Evolutionary conservation across 2,113 vertebrate genomes (phyloP).

Genomic region (Xenopus laevis): DNA sequence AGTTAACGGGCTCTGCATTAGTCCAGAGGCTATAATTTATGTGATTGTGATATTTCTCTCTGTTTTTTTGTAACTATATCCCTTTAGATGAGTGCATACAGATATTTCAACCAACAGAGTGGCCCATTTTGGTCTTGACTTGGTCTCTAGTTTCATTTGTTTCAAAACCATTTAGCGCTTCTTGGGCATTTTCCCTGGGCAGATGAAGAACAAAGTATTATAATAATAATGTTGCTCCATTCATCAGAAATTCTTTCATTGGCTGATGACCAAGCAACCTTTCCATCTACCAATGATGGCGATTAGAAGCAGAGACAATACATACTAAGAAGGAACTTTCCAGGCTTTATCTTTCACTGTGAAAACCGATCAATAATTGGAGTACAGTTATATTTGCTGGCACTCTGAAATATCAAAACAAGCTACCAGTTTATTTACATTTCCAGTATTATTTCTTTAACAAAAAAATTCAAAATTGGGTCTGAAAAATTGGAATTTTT

Average conservation of each 20-base stretch:
- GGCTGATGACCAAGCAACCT: too few species aligned
- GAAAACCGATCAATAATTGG: slow-evolving; percentile 14
- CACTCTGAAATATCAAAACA: neutral
- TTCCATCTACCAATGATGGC: too few species aligned
- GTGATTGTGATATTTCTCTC: slow-evolving; percentile 4
- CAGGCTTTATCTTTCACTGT: slow-evolving; percentile 17
- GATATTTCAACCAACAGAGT: neutral
- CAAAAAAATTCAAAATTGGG: neutral
- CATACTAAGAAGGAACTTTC: neutral
- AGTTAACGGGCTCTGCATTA: slow-evolving; percentile 23
- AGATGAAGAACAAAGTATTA: too few species aligned
- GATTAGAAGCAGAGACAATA: too few species aligned
- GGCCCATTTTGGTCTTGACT: neutral
- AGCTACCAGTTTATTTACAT: neutral
- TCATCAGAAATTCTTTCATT: too few species aligned
- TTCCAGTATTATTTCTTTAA: slow-evolving; percentile 1
- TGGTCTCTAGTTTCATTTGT: neutral
- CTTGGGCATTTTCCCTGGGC: too few species aligned
- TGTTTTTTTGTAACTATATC: neutral
- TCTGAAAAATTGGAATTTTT: neutral
- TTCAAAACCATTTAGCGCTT: neutral
- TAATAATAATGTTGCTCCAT: too few species aligned
- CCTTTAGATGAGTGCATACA: slow-evolving; percentile 1
- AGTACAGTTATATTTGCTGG: neutral
- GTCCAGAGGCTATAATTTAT: slow-evolving; percentile 1